Base-by-base conservation (phyloP, 2,113 vertebrate species). In the Heliornis fulica region DNA sequence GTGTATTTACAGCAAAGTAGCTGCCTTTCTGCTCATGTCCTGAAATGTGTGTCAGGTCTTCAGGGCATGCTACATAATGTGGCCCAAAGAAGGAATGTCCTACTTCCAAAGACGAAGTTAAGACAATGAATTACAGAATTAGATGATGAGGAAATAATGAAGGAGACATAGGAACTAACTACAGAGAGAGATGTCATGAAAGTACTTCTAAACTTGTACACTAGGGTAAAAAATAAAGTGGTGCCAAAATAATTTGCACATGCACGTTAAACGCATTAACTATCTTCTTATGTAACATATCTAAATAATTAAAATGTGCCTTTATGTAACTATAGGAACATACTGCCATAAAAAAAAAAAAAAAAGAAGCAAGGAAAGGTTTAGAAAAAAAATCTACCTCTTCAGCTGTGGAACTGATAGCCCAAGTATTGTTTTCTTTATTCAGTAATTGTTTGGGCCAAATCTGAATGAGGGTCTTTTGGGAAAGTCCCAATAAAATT, bases 31-130 rank as follows among this genome's bases (percentile, higher is more conserved):
- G 61, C 43, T 88, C 23, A 38, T 69, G 61, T 16, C 83, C 75
- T 86, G 92, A 25, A 93, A 96, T 94, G n/a, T 95, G 94, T 90
- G 88, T 64, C 90, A 93, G 84, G 61, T 92, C 95, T 93, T 93
- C 72, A 88, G 96, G 94, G 94, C 89, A 81, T 45, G 71, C 89
- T 84, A 7, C 23, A 3, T 54, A 71, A 76, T 0, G 7, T 36
- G 57, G 74, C 36, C 83, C 77, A 68, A 25, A 63, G 76, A 77
- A 83, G 63, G 68, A 48, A 41, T 50, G 72, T 29, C 79, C 93
- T 93, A 75, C 75, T 91, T 94, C 76, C 80, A 26, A 41, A 56
- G 29, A 61, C 60, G 56, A 36, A 41, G 38, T 56, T 64, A 34
- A 68, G 6, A 66, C 31, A 75, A 54, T 60, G 48, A 95, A 64